Percentiles rank a stretch among this genome's conserved stretches.
These are phyloP conservation scores for Microhierax caerulescens DNA, from an alignment of 2,797 vertebrate genomes.

Conservation along the genomic window DNA sequence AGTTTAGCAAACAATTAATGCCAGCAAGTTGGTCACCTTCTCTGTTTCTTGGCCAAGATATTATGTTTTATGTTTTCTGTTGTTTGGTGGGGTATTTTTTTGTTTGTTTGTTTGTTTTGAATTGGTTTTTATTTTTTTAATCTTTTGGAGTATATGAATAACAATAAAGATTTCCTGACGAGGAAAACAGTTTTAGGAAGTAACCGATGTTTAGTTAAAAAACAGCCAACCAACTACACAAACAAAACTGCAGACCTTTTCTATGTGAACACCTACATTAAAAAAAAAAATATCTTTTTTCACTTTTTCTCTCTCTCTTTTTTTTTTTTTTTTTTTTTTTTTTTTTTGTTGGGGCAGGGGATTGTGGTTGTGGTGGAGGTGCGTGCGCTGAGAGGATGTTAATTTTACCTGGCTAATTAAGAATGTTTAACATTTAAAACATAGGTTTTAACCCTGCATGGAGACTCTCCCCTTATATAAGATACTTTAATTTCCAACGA, in stretches of 20 bases:
- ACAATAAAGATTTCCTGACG: neutral
- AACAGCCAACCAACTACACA: neutral
- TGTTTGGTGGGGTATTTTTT: neutral
- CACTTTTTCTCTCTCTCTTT: neutral
- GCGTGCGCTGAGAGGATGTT: neutral
- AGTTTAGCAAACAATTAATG: neutral
- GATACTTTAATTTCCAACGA: neutral
- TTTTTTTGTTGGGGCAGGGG: rapidly evolving
- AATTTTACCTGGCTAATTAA: neutral
- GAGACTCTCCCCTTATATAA: neutral
- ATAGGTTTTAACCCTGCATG: neutral
- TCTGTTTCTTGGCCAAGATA: neutral
- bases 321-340: too few relatives aligned
- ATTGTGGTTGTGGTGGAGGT: too few relatives aligned
- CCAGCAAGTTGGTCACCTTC: neutral
- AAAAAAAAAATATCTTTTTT: neutral
- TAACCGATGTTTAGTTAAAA: neutral
- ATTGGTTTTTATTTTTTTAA: neutral
- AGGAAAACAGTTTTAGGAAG: neutral
- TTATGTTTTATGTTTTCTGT: neutral
- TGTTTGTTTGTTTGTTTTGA: neutral
- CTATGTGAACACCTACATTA: neutral
- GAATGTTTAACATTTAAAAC: neutral
- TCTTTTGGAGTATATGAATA: neutral
- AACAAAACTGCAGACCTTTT: neutral